Evolutionary conservation across 2,113 vertebrate species (phyloP), one percentile per base, ranked within the genome.

Genomic region (Neoarius graeffei): DNA sequence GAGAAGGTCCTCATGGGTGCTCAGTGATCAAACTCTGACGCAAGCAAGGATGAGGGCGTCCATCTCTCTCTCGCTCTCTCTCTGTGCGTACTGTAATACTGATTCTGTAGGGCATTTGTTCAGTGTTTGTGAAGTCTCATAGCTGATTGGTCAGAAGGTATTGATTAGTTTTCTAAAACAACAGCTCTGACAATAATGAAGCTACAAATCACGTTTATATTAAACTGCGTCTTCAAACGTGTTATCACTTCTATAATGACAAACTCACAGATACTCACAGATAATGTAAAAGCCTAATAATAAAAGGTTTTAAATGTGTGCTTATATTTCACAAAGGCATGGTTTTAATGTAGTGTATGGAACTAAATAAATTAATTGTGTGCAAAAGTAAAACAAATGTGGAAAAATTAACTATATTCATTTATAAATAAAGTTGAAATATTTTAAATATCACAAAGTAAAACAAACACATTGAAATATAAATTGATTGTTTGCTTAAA

Each of bases 11-110:
- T 77, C 59, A 73, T 62, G 71, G 30, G 84, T 73, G 35, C 84
- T 27, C 84, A 74, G 54, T 59, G 69, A 60, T 57, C 67, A 85
- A 20, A 71, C 69, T 48, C 71, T 85, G 84, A 85, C 84, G 84
- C 54, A 85, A 85, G 71, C 57, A 85, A 77, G 56, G 56, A 60
- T 42, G 71, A 73, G 71, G 71, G 48, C 11, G 15, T 85, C 69
- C 42, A 52, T 73, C 15, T 81, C 27, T n/a, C 35, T 83, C 8
- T 84, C 17, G 5, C 27, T 35, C 48, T 17, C 15, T 71, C 25
- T 50, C 48, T 30, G 13, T n/a, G 35, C 64, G 7, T 19, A 10
- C 59, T 60, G 59, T 54, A 27, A 67, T 30, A 69, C 5, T 25
- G 20, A 54, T 54, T 79, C 27, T 73, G 30, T 1, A 73, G 30